Evolutionary conservation across 1,140 invertebrate species (phyloP), one percentile per base, ranked within the genome.

Genomic region (Cyphomyrmex costatus): DNA sequence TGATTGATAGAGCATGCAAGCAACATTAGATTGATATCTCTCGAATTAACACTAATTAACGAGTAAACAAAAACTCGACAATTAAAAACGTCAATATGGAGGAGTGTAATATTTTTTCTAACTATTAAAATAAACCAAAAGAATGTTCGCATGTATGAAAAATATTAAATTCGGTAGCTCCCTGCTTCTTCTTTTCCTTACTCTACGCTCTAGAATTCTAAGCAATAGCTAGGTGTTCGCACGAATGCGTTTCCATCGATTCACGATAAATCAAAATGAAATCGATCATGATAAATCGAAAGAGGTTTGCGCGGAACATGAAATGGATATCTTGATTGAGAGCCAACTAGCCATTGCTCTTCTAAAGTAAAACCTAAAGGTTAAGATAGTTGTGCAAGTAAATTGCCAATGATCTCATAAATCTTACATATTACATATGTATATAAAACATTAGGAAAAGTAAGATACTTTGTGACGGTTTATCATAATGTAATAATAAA

Each of bases 221-320:
- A n/a, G 53, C 83, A 53, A 85, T 76, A 76, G 27, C 46, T 16
- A 61, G 19, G 19, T 83, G 42, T 14, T 84, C 53, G 66, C 58
- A 74, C 36, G 70, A 76, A 4, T 84, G 24, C n/a, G 46, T 61
- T 73, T 27, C 30, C n/a, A 84, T 74, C 70, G 56, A 83, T 74
- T 83, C 24, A n/a, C 68, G 24, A 76, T 49, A 68, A 68, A 68
- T 68, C 65, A 49, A 68, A 49, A 68, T 68, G 6, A 10, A 49
- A 24, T 68, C 65, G 65, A 68, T 68, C 36, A 1, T 84, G 70
- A 73, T 70, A 70, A 80, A 80, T 70, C 30, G 65, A 56, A n/a
- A 70, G 51, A 70, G 33, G 8, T 70, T 70, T 7, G 78, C 65
- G 46, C 46, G 14, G 16, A 80, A 30, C 30, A 21, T 70, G 46